Base-by-base conservation (phyloP, 2,113 vertebrate genomes). In the Periophthalmodon schlosseri region DNA sequence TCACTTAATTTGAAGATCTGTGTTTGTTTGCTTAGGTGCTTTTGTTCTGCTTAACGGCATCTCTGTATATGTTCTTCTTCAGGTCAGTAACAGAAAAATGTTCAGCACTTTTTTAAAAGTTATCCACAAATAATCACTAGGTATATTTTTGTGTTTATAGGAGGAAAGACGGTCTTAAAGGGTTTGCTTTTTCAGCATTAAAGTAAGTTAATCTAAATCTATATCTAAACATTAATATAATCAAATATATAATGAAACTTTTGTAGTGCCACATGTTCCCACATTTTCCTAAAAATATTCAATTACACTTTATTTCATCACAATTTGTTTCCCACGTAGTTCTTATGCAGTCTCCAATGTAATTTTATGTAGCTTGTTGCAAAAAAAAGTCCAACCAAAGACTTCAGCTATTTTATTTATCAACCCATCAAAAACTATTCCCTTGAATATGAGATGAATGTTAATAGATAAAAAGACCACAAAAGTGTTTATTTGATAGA, bases 111-210 rank as follows among this genome's bases (percentile, higher is more conserved):
- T n/a, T 69, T 36, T 66, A n/a, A 18, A 70, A 49, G 39, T 13
- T n/a, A 3, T 9, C 9, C 5, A 67, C 1, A 58, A 5, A 49
- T n/a, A 14, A 1, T 10, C 66, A 85, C 14, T 24, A 68, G 6
- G 16, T 57, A 52, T 92, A 78, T 12, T 24, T n/a, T 47, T 47
- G 3, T 66, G 21, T 90, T 10, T 57, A 92, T 89, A 99, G 98
- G 83, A 96, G 93, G 90, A 97, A 97, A 92, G 96, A 99, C 76
- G 97, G 97, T 70, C 96, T 99, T 81, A 96, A 99, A 89, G 97
- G 98, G 86, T 99, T 99, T 92, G 93, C 95, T 1, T 98, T 98
- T 77, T 98, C 97, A 50, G 97, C 97, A 4, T 92, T 99, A n/a
- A 98, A 98, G 97, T 99, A 94, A 95, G 97, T 94, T 34, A 0